Base-by-base conservation (phyloP, 2,888 invertebrate genomes). In the Phanerotoma sp. region DNA sequence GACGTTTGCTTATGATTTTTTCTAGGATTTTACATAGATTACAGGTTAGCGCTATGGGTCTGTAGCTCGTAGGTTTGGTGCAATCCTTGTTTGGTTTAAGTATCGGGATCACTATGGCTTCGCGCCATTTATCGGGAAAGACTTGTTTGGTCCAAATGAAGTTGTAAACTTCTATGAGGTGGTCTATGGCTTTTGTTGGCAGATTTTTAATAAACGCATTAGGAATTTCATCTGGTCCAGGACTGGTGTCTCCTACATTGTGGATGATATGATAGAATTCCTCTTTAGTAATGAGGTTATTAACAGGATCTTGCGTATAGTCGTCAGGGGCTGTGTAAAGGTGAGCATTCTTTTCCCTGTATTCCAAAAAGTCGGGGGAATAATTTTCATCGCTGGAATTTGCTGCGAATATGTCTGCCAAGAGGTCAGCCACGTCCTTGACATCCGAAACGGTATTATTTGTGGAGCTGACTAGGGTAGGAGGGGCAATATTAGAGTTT, bases 181-280 rank as follows among this genome's bases (percentile, higher is more conserved):
- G 38, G 0, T 46, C 38, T 6, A 28, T 3, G 15, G n/a, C 21
- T n/a, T 18, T 13, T 5, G 5, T 2, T 6, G 51, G 20, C 1
- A 50, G 28, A 4, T 57, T 15, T 46, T 57, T 53, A 0, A 53
- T 54, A 5, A 64, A 32, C 0, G 52, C 33, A 7, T 56, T 56
- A 0, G 48, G 49, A 1, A 61, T 58, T n/a, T 35, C 16, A 22
- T 66, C 64, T 1, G 61, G 62, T 0, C 59, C 62, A 4, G 62
- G 58, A 18, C 54, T 52, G 1, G 54, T 45, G 22, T 60, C 35
- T 54, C 20, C 46, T 50, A 2, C 41, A 38, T 20, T 20, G 33
- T 32, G n/a, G 18, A 21, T 11, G 10, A 10, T 7, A 51, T 22
- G 16, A 3, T 53, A 38, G 25, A 53, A 53, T 21, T 49, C 38